Percentiles rank a stretch among this genome's conserved stretches.
Conservation (phyloP, 2,797 vertebrate genomes). For the Eospalax fontanierii region DNA sequence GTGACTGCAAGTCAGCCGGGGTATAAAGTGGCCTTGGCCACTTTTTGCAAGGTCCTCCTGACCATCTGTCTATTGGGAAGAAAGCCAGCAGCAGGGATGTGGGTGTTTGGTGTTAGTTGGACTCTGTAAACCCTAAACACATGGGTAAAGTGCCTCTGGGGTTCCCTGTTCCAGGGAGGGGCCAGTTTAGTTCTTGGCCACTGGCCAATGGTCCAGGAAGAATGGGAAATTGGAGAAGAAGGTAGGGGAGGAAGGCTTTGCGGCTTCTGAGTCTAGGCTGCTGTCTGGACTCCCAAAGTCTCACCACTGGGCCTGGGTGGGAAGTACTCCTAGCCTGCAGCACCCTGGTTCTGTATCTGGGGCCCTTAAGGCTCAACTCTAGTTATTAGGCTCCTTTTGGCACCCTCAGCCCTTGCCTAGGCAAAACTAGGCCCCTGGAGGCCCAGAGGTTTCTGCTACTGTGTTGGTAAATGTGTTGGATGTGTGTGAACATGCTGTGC, state of each 20-base stretch:
- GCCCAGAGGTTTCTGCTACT: constrained; percentile 5
- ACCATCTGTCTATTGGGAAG: constrained; percentile 23
- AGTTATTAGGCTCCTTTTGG: constrained; percentile 14
- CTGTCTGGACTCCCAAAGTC: neutral
- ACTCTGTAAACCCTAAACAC: constrained; percentile 43
- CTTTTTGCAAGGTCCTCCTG: constrained; percentile 24
- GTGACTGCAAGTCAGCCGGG: neutral
- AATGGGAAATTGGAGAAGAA: neutral
- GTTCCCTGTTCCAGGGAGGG: neutral
- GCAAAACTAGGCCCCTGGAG: constrained; percentile 48
- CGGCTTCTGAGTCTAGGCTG: constrained; percentile 28
- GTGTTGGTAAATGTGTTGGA: neutral
- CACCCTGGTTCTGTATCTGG: neutral
- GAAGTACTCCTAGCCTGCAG: neutral
- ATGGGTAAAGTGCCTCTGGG: constrained; percentile 26
- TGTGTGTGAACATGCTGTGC: neutral
- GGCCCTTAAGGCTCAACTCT: neutral
- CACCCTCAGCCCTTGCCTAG: neutral
- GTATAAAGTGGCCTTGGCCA: constrained; percentile 36
- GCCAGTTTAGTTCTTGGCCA: constrained; percentile 45
- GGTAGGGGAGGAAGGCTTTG: neutral
- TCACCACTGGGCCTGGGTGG: neutral
- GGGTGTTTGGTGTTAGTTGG: constrained; percentile 45
- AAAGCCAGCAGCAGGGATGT: constrained; percentile 9
- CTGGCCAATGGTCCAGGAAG: constrained; percentile 41